Percentiles rank a stretch among this genome's conserved stretches.
phyloP scores from a whole-genome alignment of 1,140 invertebrate species.

The Calliopsis andreniformis region DNA sequence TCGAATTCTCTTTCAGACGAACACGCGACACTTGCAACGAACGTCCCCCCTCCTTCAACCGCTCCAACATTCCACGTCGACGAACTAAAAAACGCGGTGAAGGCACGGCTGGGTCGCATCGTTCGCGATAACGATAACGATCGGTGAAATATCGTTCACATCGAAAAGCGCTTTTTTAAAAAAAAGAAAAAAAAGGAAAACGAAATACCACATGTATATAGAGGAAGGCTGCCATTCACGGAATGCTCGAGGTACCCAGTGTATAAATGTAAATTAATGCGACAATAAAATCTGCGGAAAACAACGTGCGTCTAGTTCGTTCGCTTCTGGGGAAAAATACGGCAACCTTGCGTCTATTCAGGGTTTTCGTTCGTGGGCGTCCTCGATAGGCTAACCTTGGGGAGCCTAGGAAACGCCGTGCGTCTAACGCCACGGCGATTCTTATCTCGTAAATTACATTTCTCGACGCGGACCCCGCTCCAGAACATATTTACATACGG shows the following conservation, averaged over 20 bases:
- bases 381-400: slow-evolving; percentile 18
- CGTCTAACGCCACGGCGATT: neutral
- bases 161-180: neutral
- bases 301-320: neutral
- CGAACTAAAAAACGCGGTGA: neutral
- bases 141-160: neutral
- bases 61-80: neutral
- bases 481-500: slow-evolving; percentile 11
- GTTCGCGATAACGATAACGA: neutral
- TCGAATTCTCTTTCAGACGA: neutral
- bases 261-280: slow-evolving; percentile 75
- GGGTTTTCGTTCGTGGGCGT: neutral
- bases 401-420: neutral
- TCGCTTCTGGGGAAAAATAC: neutral
- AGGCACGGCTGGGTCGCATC: neutral
- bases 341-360: neutral
- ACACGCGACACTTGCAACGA: neutral
- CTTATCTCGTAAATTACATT: slow-evolving; percentile 23
- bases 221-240: slow-evolving; percentile 57
- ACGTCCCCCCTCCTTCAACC: neutral
- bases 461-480: neutral
- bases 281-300: slow-evolving; percentile 53
- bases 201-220: slow-evolving; percentile 52
- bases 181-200: slow-evolving; percentile 1
- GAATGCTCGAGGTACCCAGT: slow-evolving; percentile 62